phyloP scores from a whole-genome alignment of 2,888 invertebrate species.

The Synergus itoensis region DNA sequence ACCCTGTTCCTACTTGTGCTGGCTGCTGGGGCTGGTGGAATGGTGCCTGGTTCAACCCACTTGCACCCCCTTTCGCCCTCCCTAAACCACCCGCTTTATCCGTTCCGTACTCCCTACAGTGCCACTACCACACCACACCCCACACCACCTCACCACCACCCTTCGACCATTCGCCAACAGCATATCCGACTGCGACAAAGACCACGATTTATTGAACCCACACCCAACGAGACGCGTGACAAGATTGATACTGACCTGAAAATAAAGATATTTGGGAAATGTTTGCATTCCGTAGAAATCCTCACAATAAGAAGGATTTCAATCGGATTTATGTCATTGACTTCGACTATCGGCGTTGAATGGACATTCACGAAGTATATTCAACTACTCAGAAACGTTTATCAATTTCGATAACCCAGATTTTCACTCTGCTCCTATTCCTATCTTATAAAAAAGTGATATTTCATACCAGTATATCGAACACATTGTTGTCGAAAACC shows the following conservation, averaged over 20 bases:
- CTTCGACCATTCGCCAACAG: constrained; percentile 36
- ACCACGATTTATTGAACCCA: constrained; percentile 53
- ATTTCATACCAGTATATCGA: no score
- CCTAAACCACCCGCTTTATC: constrained; percentile 32
- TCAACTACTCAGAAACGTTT: no score
- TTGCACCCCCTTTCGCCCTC: constrained; percentile 32
- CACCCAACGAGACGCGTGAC: constrained; percentile 42
- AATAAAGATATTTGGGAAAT: constrained; percentile 41
- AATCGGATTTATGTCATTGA: no score
- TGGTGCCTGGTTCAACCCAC: constrained; percentile 38
- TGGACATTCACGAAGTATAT: no score
- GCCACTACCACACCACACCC: neutral
- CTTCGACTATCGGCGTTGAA: no score
- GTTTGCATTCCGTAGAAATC: neutral
- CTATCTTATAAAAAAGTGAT: no score
- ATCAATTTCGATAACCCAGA: no score
- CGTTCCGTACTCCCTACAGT: constrained; percentile 38
- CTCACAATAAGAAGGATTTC: no score
- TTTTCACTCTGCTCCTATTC: no score
- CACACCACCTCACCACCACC: constrained; percentile 21
- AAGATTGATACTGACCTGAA: constrained; percentile 51
- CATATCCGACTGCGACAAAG: constrained; percentile 44
- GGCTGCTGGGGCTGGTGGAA: no score
- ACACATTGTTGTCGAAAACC: no score
- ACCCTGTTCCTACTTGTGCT: neutral